phyloP scores from a whole-genome alignment of 2,888 invertebrate species.

The Autographa pulchrina region DNA sequence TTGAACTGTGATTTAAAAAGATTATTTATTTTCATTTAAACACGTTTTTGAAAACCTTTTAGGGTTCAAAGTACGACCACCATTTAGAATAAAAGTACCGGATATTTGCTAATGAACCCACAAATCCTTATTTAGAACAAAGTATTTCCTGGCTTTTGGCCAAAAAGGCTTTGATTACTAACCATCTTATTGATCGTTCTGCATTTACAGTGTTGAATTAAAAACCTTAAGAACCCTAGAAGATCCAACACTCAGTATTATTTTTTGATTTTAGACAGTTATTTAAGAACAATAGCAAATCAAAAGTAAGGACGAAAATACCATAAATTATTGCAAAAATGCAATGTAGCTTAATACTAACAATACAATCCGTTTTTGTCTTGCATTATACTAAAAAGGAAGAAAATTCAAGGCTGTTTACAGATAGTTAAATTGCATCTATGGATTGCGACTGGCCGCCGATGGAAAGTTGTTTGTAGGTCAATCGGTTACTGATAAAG shows the following conservation, averaged over 20 bases:
- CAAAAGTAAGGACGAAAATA: no score
- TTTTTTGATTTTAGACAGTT: no score
- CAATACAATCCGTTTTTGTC: background rate
- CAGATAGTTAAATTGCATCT: background rate
- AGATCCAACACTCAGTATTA: no score
- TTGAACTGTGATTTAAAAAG: no score
- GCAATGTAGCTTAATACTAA: background rate
- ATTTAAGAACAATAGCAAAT: no score
- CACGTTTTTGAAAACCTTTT: background rate
- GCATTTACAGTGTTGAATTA: background rate
- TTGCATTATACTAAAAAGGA: background rate
- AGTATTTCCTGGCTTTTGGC: conserved; percentile 40
- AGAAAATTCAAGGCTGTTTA: background rate
- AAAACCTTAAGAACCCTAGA: no score
- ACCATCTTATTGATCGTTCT: conserved; percentile 38
- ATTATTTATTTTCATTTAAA: background rate
- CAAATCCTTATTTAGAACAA: conserved; percentile 44
- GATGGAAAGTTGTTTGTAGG: background rate
- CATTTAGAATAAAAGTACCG: conserved; percentile 26
- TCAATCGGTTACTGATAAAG: conserved; percentile 2
- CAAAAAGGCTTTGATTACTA: conserved; percentile 39
- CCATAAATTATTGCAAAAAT: background rate
- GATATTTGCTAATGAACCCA: conserved; percentile 34
- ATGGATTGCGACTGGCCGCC: background rate
- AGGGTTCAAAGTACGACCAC: background rate